Evolutionary conservation across 2,888 invertebrate species (phyloP), one percentile per base, ranked within the genome.

Genomic region (Bibio marci): DNA sequence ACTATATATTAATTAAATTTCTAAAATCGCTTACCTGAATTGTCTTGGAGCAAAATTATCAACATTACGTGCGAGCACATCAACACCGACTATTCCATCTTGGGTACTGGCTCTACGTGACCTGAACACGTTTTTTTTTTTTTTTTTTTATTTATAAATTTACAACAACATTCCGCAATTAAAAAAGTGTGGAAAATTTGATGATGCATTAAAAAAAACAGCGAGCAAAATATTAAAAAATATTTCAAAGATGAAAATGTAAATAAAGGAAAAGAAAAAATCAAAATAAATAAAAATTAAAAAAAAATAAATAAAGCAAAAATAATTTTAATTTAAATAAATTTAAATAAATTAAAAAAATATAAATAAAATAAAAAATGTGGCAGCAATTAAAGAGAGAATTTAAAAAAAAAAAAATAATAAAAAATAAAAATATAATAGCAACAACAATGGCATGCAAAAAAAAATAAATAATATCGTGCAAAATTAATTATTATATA

Each of bases 81-180:
- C 65, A 49, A 71, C 70, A 65, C 85, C 85, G 65, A 62, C 60
- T 49, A 66, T 64, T 49, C 71, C 70, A 65, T 86, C 85, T 69
- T 83, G 83, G 30, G 35, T 30, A 53, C 85, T 85, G 58, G 83
- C 79, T 62, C 85, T 78, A 62, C 85, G 79, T 69, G 82, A 81
- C 78, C 85, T 85, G 30, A 19, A n/a, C 30, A 30, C 13, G 18
- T 30, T 31, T 8, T 30, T 30, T 36, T 12, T 12, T 31, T 32
- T 18, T 39, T 34, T 13, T 35, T 14, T 14, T 15, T 32, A 13
- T 12, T 28, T 28, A 15, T 19, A 26, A 31, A 31, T 25, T 37
- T n/a, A n/a, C n/a, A n/a, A n/a, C n/a, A n/a, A n/a, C n/a, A n/a
- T n/a, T n/a, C n/a, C n/a, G n/a, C n/a, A n/a, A n/a, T n/a, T n/a